Conservation (phyloP, 1,140 invertebrate genomes). For the Drosophila murphyi region DNA sequence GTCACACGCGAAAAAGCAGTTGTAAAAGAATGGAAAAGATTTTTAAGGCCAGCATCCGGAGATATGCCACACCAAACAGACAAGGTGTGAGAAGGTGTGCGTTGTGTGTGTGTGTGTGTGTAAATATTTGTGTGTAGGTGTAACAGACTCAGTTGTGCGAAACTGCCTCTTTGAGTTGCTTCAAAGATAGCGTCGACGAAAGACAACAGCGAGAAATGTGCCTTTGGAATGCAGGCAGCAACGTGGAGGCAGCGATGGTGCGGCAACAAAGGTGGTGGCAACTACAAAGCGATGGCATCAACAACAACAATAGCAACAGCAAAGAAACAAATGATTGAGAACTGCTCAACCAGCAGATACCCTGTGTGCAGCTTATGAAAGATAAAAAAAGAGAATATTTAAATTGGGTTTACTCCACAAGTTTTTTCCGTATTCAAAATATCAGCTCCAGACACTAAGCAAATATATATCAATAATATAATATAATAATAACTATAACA, state of each 20-base stretch:
- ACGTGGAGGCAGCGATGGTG: not conserved
- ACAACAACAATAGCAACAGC: slow-evolving; percentile 14
- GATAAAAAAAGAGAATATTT: too few species aligned
- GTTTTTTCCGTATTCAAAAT: too few species aligned
- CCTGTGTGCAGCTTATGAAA: not conserved
- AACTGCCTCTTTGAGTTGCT: slow-evolving; percentile 17
- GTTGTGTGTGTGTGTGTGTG: not conserved
- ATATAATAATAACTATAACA: too few species aligned
- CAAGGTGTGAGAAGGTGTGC: not conserved
- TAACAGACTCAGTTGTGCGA: slow-evolving; percentile 6
- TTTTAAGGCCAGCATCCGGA: not conserved
- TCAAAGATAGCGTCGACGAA: slow-evolving; percentile 4
- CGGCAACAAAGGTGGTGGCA: not conserved
- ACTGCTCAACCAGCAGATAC: not conserved
- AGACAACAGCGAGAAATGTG: slow-evolving; percentile 38
- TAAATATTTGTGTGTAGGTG: not conserved
- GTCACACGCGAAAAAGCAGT: slow-evolving; percentile 45
- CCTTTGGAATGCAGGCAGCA: slow-evolving; percentile 32
- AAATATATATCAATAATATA: too few species aligned
- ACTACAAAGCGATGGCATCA: not conserved
- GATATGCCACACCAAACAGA: slow-evolving; percentile 9
- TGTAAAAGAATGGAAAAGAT: slow-evolving; percentile 12
- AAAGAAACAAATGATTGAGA: not conserved
- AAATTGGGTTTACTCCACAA: too few species aligned
- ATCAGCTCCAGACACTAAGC: too few species aligned